Evolutionary conservation across 2,113 vertebrate genomes (phyloP).

Genomic region (Platycercus adscitus): DNA sequence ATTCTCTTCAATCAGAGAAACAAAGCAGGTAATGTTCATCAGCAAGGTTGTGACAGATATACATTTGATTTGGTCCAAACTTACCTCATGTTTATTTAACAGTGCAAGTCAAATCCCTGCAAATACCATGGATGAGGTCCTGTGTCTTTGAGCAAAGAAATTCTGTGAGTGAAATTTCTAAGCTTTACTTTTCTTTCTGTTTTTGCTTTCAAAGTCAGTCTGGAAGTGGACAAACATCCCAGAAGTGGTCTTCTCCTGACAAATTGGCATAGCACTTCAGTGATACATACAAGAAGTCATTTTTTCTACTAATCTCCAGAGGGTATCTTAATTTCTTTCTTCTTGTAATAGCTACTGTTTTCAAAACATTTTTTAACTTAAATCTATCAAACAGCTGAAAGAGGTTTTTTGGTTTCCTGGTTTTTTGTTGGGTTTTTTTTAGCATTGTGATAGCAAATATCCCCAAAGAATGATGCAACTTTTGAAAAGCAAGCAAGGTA

Average conservation of each 20-base stretch:
- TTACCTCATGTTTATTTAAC: background rate
- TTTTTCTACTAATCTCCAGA: background rate
- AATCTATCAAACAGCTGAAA: background rate
- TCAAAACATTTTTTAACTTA: background rate
- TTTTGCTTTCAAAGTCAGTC: background rate
- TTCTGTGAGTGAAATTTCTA: fast-evolving
- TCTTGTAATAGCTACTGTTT: background rate
- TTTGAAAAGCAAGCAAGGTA: background rate
- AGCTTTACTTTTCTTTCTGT: background rate
- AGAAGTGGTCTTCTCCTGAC: background rate
- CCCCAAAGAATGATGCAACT: background rate
- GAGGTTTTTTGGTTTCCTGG: background rate
- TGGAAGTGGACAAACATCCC: background rate
- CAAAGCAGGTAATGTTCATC: background rate
- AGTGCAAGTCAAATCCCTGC: background rate
- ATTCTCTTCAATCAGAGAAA: background rate
- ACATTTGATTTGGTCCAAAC: background rate
- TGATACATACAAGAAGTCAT: background rate
- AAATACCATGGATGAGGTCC: background rate
- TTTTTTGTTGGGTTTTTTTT: background rate
- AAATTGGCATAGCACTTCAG: background rate
- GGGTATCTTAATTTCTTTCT: background rate
- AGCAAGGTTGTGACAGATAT: background rate
- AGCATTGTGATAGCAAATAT: background rate
- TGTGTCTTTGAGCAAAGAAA: background rate